Base-by-base conservation (phyloP, 2,888 invertebrate species). In the Ophioninae sp. region DNA sequence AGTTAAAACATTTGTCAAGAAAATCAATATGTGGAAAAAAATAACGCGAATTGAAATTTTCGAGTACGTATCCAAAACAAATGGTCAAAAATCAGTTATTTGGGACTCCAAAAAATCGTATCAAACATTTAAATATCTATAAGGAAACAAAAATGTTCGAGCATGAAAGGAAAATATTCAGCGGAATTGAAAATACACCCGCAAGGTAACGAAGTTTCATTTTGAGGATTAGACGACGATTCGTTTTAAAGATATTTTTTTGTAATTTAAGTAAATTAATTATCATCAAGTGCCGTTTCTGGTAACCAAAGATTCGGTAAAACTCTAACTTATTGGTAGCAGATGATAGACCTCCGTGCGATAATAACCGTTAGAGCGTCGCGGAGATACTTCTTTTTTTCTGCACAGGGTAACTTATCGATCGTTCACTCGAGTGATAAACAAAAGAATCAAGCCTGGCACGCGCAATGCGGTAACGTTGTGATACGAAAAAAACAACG, bases 361-460 rank as follows among this genome's bases (percentile, higher is more conserved):
- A n/a, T n/a, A 37, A 70, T 37, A n/a, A 30, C 23, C 50, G 17
- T 17, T 17, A 10, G 23, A 8, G n/a, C 13, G n/a, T 0, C 10
- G 50, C 50, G 13, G 13, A 6, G 13, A 50, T 5, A 50, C 17
- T 50, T 50, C 44, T 13, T 50, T 50, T 70, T 70, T 57, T 23
- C 70, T 37, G 57, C 70, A 7, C 30, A 5, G 10, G 70, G 20
- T 57, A 37, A 57, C 6, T 70, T 70, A 70, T 57, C 70, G 70
- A 70, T n/a, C 0, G 56, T 57, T 17, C 17, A 17, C 68, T 68
- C 50, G 7, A 7, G 7, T 17, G 68, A 17, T 68, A 50, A 68
- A 23, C 57, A 37, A 70, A n/a, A 8, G 8, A 20, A 56, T 50
- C 0, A 0, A 3, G n/a, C 56, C n/a, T 30, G 23, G 37, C 30